Percentiles rank a stretch among this genome's conserved stretches.
Evolutionary conservation across 2,888 invertebrate species (phyloP).

Genomic region (Ophioninae sp.): DNA sequence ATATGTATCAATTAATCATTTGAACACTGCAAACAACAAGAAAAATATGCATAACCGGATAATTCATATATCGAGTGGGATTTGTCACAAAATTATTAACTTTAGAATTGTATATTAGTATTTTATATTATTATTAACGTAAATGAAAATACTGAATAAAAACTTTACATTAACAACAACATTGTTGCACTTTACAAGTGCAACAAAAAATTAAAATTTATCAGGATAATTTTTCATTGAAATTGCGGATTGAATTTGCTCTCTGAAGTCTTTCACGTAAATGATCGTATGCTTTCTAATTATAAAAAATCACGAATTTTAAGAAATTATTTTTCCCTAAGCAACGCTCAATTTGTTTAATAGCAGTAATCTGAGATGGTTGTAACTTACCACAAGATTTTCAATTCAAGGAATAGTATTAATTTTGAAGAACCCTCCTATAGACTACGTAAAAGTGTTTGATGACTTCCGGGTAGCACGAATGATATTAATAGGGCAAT

Average conservation of each 20-base stretch:
- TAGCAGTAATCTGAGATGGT: background rate
- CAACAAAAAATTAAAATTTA: background rate
- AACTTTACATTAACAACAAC: background rate
- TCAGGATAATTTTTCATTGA: background rate
- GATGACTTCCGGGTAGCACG: conserved; percentile 25
- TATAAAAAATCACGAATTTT: background rate
- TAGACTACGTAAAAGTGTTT: conserved; percentile 20
- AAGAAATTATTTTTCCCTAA: background rate
- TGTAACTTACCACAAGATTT: no score
- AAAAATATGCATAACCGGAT: no score
- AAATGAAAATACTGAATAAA: background rate
- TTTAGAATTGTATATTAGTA: no score
- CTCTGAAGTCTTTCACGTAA: background rate
- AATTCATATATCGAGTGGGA: no score
- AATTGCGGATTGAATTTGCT: background rate
- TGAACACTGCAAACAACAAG: no score
- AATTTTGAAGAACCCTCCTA: background rate
- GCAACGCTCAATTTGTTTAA: background rate
- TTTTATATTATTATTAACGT: no score
- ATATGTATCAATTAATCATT: no score
- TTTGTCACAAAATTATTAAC: no score
- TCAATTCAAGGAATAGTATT: background rate
- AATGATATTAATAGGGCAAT: background rate
- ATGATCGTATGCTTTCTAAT: background rate
- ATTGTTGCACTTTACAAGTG: no score